Evolutionary conservation across 2,888 invertebrate species (phyloP).

Genomic region (Cerceris rybyensis): DNA sequence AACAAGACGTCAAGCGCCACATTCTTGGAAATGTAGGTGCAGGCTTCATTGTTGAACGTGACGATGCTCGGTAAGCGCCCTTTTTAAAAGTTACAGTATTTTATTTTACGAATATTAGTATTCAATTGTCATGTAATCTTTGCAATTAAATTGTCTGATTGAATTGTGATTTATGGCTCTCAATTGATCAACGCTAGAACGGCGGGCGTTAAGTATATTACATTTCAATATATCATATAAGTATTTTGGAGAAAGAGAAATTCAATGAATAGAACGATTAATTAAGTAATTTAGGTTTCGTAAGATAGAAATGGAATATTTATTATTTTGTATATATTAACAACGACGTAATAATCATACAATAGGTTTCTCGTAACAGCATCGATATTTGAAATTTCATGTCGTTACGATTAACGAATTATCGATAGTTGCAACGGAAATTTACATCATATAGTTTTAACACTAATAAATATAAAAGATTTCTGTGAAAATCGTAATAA

Average conservation of each 20-base stretch:
- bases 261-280: no score
- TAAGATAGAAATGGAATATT: constrained; percentile 46
- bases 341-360: constrained; percentile 71
- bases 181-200: no score
- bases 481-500: constrained; percentile 23
- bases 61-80: constrained; percentile 35
- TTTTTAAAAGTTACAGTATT: constrained; percentile 39
- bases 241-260: no score
- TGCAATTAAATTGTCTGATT: no score
- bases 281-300: no score
- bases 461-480: constrained; percentile 53
- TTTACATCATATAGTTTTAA: constrained; percentile 43
- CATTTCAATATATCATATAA: no score
- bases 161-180: no score
- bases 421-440: constrained; percentile 43
- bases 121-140: background rate
- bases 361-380: constrained; percentile 71
- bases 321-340: constrained; percentile 72
- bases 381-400: constrained; percentile 53
- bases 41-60: constrained; percentile 43
- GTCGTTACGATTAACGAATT: constrained; percentile 41
- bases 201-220: no score
- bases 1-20: constrained; percentile 57
- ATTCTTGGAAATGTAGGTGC: constrained; percentile 67
- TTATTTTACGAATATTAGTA: background rate